These are phyloP conservation scores for Anguilla megastoma DNA, from an alignment of 2,797 vertebrate genomes.

Conservation along the genomic window DNA sequence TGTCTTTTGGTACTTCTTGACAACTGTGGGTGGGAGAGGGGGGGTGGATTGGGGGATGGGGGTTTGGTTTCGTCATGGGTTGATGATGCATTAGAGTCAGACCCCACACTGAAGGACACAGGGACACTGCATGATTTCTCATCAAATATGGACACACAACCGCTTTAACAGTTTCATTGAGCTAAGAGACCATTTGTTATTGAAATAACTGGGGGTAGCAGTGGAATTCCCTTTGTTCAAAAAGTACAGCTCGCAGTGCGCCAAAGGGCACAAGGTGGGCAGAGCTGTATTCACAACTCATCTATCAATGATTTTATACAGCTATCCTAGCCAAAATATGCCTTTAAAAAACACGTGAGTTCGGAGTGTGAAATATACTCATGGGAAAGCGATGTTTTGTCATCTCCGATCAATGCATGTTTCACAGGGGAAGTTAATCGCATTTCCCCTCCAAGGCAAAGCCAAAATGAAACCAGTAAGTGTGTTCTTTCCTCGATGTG, in stretches of 20 bases:
- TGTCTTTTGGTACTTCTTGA: slow-evolving; percentile 41
- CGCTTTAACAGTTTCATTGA: slow-evolving; percentile 10
- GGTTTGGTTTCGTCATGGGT: slow-evolving; percentile 3
- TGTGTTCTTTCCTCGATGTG: background rate
- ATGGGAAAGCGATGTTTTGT: slow-evolving; percentile 25
- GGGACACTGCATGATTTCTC: background rate
- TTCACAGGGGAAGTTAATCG: background rate
- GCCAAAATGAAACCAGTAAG: background rate
- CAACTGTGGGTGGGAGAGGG: slow-evolving; percentile 27
- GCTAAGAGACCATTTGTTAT: background rate
- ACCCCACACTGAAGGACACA: background rate
- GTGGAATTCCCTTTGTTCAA: background rate
- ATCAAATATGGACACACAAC: slow-evolving; percentile 12
- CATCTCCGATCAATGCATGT: background rate
- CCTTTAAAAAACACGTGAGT: background rate
- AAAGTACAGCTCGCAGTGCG: slow-evolving; percentile 8
- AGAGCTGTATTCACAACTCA: slow-evolving; percentile 13
- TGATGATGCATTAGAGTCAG: slow-evolving; percentile 23
- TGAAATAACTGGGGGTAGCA: slow-evolving; percentile 3
- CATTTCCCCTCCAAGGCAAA: background rate
- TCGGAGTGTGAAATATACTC: slow-evolving; percentile 26
- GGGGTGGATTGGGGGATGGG: slow-evolving; percentile 12
- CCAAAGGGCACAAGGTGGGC: background rate
- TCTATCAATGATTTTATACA: slow-evolving; percentile 38
- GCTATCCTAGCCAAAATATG: slow-evolving; percentile 16